Conservation (phyloP, 2,113 vertebrate species). For the Tinamus guttatus region DNA sequence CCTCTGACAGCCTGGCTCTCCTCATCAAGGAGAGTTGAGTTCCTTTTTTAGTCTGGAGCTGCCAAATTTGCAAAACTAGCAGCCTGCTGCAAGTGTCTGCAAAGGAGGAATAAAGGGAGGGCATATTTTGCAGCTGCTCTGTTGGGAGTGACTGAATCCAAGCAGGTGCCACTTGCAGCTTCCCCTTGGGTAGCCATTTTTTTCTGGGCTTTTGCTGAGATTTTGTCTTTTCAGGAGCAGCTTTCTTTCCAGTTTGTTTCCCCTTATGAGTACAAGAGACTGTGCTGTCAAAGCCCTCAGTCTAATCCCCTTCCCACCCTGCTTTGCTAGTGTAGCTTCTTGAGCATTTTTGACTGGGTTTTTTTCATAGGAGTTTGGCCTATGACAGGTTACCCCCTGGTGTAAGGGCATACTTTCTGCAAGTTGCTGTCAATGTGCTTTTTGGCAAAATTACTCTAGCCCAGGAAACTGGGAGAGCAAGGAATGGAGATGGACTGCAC, state of each 20-base stretch:
- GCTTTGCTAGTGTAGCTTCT: neutral
- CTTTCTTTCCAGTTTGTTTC: neutral
- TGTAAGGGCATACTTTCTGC: rapidly evolving
- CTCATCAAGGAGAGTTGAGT: neutral
- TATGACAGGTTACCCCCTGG: neutral
- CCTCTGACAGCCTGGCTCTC: neutral
- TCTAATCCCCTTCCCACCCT: neutral
- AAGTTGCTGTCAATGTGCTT: neutral
- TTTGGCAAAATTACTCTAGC: neutral
- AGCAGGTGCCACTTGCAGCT: rapidly evolving
- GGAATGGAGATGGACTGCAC: neutral
- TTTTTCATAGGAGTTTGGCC: neutral
- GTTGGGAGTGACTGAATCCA: neutral
- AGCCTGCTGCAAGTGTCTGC: neutral
- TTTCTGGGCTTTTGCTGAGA: neutral
- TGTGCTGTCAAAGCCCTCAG: too few relatives aligned
- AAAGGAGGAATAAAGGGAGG: neutral
- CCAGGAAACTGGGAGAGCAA: neutral
- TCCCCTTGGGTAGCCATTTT: neutral
- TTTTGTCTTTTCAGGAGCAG: neutral
- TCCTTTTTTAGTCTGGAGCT: neutral
- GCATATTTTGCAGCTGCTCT: neutral
- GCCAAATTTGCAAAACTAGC: neutral
- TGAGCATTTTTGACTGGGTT: neutral
- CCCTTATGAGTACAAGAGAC: neutral